Evolutionary conservation across 2,888 invertebrate genomes (phyloP).

Genomic region (Polymixis flavicincta): DNA sequence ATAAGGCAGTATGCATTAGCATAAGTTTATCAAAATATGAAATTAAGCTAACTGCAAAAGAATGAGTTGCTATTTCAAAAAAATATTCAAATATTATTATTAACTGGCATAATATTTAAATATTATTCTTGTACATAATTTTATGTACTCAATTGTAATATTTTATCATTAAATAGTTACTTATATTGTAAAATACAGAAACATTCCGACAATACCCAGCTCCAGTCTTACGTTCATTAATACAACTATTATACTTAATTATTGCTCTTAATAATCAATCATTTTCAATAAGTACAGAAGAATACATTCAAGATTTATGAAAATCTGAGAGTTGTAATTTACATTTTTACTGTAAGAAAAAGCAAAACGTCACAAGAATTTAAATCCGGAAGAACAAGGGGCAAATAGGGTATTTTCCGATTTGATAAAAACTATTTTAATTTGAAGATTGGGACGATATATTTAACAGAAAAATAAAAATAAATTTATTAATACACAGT

Average conservation of each 20-base stretch:
- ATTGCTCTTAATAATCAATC: constrained; percentile 66
- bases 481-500: too few species aligned
- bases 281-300: constrained; percentile 64
- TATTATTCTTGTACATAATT: neutral
- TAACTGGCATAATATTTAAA: neutral
- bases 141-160: constrained; percentile 5
- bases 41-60: neutral
- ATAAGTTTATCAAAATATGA: neutral
- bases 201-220: constrained; percentile 53
- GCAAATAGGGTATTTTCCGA: too few species aligned
- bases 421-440: too few species aligned
- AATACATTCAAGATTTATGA: neutral
- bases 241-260: constrained; percentile 35
- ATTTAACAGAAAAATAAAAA: too few species aligned
- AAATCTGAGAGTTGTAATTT: neutral
- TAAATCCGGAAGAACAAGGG: neutral
- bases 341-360: too few species aligned
- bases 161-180: constrained; percentile 8
- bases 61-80: neutral
- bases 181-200: constrained; percentile 37
- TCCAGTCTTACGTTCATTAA: constrained; percentile 63
- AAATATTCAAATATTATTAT: neutral
- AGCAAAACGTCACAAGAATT: neutral
- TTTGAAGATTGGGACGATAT: too few species aligned
- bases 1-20: neutral